These are phyloP conservation scores for Heliconius sara DNA, from an alignment of 2,888 invertebrate species.

Conservation along the genomic window DNA sequence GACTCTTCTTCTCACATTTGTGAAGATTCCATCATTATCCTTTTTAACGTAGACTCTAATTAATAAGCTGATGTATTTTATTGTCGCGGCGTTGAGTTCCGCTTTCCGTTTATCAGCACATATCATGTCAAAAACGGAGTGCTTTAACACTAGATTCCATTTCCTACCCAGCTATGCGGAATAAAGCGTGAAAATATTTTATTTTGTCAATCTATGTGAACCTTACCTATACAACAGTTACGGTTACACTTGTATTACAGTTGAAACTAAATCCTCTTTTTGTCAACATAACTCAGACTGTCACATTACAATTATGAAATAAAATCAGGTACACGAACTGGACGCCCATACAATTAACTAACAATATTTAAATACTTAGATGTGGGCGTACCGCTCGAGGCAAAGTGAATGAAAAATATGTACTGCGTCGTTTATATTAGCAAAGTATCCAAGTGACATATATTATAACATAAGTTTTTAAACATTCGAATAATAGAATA, in stretches of 20 bases:
- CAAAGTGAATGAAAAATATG: not conserved
- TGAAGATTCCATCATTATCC: too few species aligned
- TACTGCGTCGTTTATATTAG: not conserved
- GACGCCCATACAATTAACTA: constrained; percentile 13
- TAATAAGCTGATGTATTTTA: not conserved
- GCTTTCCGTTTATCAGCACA: not conserved
- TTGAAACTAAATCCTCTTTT: not conserved
- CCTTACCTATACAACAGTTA: not conserved
- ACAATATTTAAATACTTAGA: constrained; percentile 2
- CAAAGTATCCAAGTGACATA: not conserved
- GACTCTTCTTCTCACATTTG: too few species aligned
- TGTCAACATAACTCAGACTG: not conserved
- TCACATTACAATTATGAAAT: constrained; percentile 12
- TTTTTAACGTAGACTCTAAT: not conserved
- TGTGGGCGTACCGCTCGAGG: constrained; percentile 19
- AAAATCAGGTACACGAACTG: not conserved
- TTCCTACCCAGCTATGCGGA: not conserved
- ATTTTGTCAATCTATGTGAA: not conserved
- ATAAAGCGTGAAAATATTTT: not conserved
- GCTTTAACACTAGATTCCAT: not conserved
- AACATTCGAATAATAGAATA: not conserved
- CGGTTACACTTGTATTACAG: too few species aligned
- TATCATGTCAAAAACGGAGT: not conserved
- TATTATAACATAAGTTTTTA: not conserved
- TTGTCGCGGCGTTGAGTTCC: not conserved